Base-by-base conservation (phyloP, 30 jellyfish, hydroid and myxozoan species). In the Mastigias papua region DNA sequence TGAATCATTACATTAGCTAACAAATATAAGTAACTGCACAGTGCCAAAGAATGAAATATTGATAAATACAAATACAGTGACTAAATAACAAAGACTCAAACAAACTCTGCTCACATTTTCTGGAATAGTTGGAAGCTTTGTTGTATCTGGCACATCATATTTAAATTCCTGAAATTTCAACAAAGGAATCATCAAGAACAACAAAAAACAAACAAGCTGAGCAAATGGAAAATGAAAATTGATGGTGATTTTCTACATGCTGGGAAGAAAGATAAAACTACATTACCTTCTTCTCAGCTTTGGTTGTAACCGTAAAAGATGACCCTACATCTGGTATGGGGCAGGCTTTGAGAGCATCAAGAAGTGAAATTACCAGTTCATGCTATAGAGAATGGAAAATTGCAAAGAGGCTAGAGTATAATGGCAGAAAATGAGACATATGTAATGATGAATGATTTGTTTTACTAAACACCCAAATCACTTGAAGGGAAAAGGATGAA, bases 91-190 rank as follows among this genome's bases (percentile, higher is more conserved):
- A 63, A 5, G 11, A 0, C 25, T 7, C 26, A 48, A 30, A 29
- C 23, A 31, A 19, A 8, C 13, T 25, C 15, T 26, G 76, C 97
- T 64, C 74, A 94, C 99, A 86, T 90, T 94, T 65, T 89, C 99
- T 10, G 99, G 99, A 48, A 94, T 94, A 42, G 99, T 74, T 27
- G 99, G 99, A 34, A 94, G 92, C 86, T 94, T 94, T 51, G 97
- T 89, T 26, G 99, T 94, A 50, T 94, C 99, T 16, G 99, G 97
- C 23, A 86, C 92, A 61, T 84, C 95, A 54, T 61, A 89, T 26
- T 80, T 79, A 91, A 72, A 94, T 49, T 42, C 72, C 97, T 94
- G 50, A 65, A 58, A 84, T 33, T 0, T 34, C 37, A 23, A 63
- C 23, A 23, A 10, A n/a, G 5, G 64, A 54, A 68, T 23, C 48